A percentile compares a stretch with the other conserved stretches of the same genome.
Conservation (phyloP, 1,140 invertebrate genomes). For the Schmidtea mediterranea region DNA sequence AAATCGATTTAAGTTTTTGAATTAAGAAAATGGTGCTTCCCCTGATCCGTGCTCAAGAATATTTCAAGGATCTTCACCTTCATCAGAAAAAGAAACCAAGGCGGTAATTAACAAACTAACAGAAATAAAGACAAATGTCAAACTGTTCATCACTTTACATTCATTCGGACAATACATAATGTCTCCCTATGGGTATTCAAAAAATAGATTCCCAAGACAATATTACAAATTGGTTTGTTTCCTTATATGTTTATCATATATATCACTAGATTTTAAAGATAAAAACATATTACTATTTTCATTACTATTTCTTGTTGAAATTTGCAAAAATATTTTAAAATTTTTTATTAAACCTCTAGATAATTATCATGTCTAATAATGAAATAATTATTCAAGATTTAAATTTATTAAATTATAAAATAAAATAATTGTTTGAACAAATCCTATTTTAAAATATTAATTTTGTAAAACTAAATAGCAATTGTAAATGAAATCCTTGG, state of each 20-base stretch:
- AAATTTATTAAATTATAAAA: no score
- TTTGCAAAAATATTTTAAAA: neutral
- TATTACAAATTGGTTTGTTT: neutral
- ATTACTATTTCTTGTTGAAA: neutral
- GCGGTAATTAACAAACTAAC: neutral
- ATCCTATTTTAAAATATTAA: no score
- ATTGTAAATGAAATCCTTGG: no score
- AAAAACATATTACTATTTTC: neutral
- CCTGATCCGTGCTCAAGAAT: neutral
- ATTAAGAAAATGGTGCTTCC: no score
- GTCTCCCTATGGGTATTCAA: neutral
- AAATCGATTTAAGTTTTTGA: no score
- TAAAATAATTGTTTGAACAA: no score
- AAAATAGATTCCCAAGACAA: neutral
- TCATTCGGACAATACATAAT: slow-evolving; percentile 1
- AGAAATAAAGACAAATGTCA: neutral
- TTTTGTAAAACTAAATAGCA: no score
- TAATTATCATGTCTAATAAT: no score
- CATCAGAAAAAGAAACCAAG: neutral
- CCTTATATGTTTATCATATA: neutral
- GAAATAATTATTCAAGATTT: no score
- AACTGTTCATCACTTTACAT: neutral
- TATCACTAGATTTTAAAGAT: neutral
- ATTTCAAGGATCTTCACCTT: neutral
- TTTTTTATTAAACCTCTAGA: no score